These are phyloP conservation scores for Athalia circularis DNA, from an alignment of 2,888 invertebrate genomes.

Conservation along the genomic window DNA sequence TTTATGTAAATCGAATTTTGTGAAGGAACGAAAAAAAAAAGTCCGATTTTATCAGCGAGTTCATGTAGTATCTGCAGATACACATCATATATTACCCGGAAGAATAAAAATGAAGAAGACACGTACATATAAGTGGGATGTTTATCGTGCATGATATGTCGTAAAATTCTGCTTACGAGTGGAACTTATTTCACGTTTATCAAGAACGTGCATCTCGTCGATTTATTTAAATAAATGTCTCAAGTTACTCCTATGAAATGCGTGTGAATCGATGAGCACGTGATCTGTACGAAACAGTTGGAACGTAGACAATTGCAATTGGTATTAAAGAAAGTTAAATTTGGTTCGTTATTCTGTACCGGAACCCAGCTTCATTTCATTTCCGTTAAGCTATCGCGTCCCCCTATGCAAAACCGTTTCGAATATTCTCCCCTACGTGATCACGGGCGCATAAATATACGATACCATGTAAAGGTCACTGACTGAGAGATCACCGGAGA, in stretches of 20 bases:
- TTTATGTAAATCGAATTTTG: no score
- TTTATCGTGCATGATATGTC: no score
- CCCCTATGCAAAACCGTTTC: slow-evolving; percentile 30
- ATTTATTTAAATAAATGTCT: slow-evolving; percentile 6
- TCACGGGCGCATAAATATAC: not conserved
- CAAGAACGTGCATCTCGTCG: slow-evolving; percentile 20
- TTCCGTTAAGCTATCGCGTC: slow-evolving; percentile 31
- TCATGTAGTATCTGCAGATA: no score
- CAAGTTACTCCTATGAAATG: slow-evolving; percentile 14
- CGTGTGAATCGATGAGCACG: slow-evolving; percentile 4
- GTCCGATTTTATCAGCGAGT: no score
- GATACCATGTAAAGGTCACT: slow-evolving; percentile 27
- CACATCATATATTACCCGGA: no score
- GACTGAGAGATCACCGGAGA: slow-evolving; percentile 35
- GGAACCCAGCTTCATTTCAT: slow-evolving; percentile 38
- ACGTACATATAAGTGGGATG: not conserved
- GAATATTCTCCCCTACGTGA: slow-evolving; percentile 30
- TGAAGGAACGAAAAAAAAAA: no score
- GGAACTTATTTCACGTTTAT: not conserved
- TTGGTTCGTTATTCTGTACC: not conserved
- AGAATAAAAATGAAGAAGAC: no score
- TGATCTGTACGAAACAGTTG: not conserved
- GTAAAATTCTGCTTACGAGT: not conserved
- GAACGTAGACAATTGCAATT: not conserved
- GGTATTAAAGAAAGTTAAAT: slow-evolving; percentile 30